These are phyloP conservation scores for Holotrichia oblita DNA, from an alignment of 1,140 invertebrate species.

Conservation along the genomic window DNA sequence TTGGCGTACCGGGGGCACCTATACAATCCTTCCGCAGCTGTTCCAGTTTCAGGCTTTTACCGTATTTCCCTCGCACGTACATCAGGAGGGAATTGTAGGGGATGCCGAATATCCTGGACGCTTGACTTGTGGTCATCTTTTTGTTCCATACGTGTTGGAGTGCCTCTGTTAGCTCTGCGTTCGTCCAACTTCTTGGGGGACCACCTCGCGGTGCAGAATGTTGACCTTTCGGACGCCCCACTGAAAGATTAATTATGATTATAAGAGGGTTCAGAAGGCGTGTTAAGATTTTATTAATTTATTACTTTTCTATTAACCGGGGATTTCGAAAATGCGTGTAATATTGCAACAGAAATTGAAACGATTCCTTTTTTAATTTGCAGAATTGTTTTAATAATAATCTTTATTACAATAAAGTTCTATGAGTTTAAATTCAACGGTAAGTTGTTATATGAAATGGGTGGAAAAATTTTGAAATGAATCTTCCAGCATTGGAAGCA, in stretches of 20 bases:
- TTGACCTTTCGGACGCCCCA: conserved; percentile 83
- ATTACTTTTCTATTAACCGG: too few species aligned
- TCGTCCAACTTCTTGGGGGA: conserved; percentile 89
- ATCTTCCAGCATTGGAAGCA: too few species aligned
- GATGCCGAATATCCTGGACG: conserved; percentile 87
- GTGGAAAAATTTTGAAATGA: too few species aligned
- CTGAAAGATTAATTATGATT: conserved; percentile 55
- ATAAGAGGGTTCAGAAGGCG: not conserved
- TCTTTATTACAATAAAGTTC: too few species aligned
- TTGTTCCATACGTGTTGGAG: conserved; percentile 92
- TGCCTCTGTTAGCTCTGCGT: conserved; percentile 87
- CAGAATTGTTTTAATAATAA: too few species aligned
- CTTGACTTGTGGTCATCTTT: conserved; percentile 93
- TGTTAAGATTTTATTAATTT: too few species aligned
- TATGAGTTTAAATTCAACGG: too few species aligned
- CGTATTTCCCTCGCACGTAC: conserved; percentile 93
- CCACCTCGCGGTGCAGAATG: conserved; percentile 88
- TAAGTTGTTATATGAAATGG: too few species aligned
- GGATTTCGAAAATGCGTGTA: too few species aligned
- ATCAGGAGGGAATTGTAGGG: conserved; percentile 91
- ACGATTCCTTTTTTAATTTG: too few species aligned
- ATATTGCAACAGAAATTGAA: too few species aligned
- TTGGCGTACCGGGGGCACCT: conserved; percentile 68
- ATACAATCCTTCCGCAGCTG: conserved; percentile 87
- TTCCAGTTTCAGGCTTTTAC: conserved; percentile 87